Conservation (phyloP, 2,888 invertebrate species). For the Drymonia ruficornis region DNA sequence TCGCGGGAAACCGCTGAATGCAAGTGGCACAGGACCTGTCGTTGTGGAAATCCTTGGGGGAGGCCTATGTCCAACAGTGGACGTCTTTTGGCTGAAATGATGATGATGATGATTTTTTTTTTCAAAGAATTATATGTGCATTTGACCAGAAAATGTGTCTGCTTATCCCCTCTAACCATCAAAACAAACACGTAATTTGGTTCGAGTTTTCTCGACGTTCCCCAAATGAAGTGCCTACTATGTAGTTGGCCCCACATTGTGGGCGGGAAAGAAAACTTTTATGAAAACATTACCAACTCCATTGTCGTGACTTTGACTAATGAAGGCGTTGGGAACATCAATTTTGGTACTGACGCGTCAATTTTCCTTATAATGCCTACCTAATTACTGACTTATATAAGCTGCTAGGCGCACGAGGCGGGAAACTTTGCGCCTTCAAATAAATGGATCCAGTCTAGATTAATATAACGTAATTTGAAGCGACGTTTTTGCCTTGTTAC, state of each 20-base stretch:
- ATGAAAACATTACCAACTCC: conserved; percentile 12
- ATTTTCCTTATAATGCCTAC: conserved; percentile 24
- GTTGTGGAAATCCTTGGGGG: too few species aligned
- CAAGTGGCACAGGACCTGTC: too few species aligned
- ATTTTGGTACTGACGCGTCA: conserved; percentile 27
- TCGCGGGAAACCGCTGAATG: too few species aligned
- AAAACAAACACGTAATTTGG: conserved; percentile 1
- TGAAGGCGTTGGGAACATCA: conserved; percentile 31
- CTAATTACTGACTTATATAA: conserved; percentile 24
- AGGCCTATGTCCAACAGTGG: too few species aligned
- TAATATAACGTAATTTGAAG: conserved; percentile 2
- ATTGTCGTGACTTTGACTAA: conserved; percentile 35
- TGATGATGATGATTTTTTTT: too few species aligned
- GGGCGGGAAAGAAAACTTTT: conserved; percentile 8
- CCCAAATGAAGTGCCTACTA: background rate
- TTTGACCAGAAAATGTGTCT: background rate
- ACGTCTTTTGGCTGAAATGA: too few species aligned
- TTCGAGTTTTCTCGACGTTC: background rate
- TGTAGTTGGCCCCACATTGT: background rate
- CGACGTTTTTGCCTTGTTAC: background rate
- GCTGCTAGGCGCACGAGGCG: background rate
- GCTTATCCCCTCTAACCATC: background rate
- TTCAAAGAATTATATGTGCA: background rate
- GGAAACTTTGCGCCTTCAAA: background rate
- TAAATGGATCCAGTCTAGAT: conserved; percentile 5